Evolutionary conservation across 1,140 invertebrate species (phyloP), one percentile per base, ranked within the genome.

Genomic region (Calephelis virginiensis): DNA sequence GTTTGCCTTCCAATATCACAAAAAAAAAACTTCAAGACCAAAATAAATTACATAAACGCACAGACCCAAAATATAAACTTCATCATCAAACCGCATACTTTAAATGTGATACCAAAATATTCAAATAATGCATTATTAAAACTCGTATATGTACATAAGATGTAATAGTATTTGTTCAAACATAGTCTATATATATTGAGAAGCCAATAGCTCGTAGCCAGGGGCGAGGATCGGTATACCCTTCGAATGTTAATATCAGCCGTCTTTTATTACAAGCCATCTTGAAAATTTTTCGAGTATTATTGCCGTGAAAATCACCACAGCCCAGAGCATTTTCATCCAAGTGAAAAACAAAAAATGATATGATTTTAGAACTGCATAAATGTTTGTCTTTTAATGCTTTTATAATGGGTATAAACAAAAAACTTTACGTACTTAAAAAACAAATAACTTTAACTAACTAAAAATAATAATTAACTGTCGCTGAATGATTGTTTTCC

Each of bases 231-330:
- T 68, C 62, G 68, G 45, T 56, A 64, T 75, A 73, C 71, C 70
- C 69, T 61, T 68, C 69, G 78, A 82, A 84, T 86, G 76, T 83
- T 86, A 85, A 85, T 85, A 86, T 76, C 69, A 61, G 70, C 63
- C 68, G 72, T 69, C 71, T 83, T 85, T 85, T 86, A 86, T 84
- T 81, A 78, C 79, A 63, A 45, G 53, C 64, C 49, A 69, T 68
- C 68, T 71, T 66, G 63, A 62, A 67, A 67, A 71, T 64, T 53
- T 63, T 64, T 49, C 50, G 49, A 64, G 48, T 53, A 64, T 64
- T 64, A 64, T 64, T 64, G 63, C 47, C 48, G 38, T 48, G 48
- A 53, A 64, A 64, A 50, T 49, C 49, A 64, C 63, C 40, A 48
- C 17, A 56, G 53, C 53, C 53, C 10, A 28, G 12, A 56, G 53